These are phyloP conservation scores for Calidris pugnax DNA, from an alignment of 2,113 vertebrate genomes.

Conservation along the genomic window DNA sequence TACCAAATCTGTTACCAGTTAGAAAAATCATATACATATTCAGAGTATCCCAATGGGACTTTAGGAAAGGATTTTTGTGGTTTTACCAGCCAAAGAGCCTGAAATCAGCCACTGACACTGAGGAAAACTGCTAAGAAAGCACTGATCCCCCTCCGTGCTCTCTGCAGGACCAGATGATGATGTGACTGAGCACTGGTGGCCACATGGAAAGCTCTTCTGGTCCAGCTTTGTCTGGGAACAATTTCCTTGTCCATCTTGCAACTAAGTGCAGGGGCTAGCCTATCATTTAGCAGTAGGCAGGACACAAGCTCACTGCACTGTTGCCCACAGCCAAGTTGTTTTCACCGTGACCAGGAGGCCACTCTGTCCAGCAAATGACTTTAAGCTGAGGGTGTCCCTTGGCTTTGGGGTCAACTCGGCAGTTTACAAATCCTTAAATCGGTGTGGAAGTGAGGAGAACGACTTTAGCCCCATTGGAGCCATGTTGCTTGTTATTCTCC, in stretches of 20 bases:
- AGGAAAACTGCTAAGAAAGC: background rate
- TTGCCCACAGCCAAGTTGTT: background rate
- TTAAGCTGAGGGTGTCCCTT: accelerated
- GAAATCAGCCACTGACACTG: accelerated
- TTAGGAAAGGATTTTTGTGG: background rate
- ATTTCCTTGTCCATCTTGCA: background rate
- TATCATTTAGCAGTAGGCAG: background rate
- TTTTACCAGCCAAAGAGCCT: background rate
- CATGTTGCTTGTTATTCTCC: background rate
- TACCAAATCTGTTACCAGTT: background rate
- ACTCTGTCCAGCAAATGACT: background rate
- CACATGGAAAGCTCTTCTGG: background rate
- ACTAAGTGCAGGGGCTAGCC: background rate
- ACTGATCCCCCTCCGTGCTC: accelerated
- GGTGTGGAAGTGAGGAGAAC: background rate
- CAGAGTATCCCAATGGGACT: background rate
- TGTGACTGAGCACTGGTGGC: background rate
- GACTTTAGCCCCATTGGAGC: background rate
- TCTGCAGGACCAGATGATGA: background rate
- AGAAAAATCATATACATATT: background rate
- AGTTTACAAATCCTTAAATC: background rate
- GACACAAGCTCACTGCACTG: background rate
- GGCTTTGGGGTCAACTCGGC: background rate
- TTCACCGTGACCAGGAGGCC: background rate
- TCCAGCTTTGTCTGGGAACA: background rate